Evolutionary conservation across 2,113 vertebrate species (phyloP).

Genomic region (Melanerpes formicivorus): DNA sequence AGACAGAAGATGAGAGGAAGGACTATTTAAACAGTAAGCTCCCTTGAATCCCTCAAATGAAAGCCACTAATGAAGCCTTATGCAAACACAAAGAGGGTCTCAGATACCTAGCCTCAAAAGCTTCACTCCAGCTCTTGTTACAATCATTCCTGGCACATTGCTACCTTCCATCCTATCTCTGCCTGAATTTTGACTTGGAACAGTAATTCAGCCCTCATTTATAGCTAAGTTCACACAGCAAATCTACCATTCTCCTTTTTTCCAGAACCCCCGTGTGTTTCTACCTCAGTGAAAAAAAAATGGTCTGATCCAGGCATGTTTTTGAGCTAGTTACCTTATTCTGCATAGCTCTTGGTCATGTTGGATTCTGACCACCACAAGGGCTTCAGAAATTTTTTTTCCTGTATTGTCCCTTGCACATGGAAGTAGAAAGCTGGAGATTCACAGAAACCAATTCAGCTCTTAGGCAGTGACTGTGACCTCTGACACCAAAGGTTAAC

Average conservation of each 20-base stretch:
- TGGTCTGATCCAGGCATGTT: not conserved
- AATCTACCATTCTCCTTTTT: not conserved
- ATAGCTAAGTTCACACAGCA: not conserved
- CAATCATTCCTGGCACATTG: not conserved
- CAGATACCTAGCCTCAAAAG: not conserved
- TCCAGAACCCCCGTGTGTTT: not conserved
- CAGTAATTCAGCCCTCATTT: not conserved
- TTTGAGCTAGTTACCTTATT: not conserved
- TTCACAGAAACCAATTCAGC: not conserved
- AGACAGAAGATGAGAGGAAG: not conserved
- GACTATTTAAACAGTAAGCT: not conserved
- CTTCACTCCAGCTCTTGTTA: not conserved
- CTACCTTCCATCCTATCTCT: not conserved
- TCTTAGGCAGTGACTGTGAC: not conserved
- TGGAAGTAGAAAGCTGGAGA: not conserved
- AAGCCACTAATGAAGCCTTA: not conserved
- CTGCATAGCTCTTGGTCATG: not conserved
- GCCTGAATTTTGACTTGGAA: not conserved
- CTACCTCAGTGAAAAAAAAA: not conserved
- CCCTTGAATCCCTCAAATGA: not conserved
- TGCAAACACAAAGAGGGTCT: not conserved
- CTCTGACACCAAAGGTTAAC: not conserved
- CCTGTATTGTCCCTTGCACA: not conserved
- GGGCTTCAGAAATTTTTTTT: not conserved
- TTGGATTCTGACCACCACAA: not conserved